These are phyloP conservation scores for Rugalucina vietnamica DNA, from an alignment of 2,888 invertebrate genomes.

Conservation along the genomic window DNA sequence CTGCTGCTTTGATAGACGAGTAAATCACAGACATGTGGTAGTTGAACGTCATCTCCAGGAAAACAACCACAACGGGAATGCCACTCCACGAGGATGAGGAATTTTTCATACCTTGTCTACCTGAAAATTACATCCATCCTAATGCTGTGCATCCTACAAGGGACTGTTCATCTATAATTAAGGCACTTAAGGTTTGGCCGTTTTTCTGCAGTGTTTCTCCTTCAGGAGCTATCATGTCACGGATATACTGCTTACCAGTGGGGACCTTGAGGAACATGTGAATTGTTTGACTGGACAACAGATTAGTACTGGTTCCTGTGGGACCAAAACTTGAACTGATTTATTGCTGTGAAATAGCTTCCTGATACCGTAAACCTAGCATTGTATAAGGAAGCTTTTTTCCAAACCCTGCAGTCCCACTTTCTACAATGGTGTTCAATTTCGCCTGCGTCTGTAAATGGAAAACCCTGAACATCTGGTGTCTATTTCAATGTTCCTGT, in stretches of 20 bases:
- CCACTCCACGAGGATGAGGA: slow-evolving; percentile 45
- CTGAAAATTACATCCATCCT: neutral
- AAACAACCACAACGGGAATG: slow-evolving; percentile 64
- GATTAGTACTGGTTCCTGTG: slow-evolving; percentile 64
- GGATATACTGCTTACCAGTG: slow-evolving; percentile 11
- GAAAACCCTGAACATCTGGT: too few species aligned
- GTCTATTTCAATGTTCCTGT: too few species aligned
- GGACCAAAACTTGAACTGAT: slow-evolving; percentile 61
- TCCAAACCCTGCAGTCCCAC: slow-evolving; percentile 61
- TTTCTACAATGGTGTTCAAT: too few species aligned
- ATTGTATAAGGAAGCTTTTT: slow-evolving; percentile 59
- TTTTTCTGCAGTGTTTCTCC: slow-evolving; percentile 54
- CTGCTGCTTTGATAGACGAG: slow-evolving; percentile 42
- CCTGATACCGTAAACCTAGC: slow-evolving; percentile 51
- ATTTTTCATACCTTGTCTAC: slow-evolving; percentile 5
- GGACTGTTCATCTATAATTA: slow-evolving; percentile 65
- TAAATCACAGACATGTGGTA: slow-evolving; percentile 61
- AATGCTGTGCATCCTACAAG: slow-evolving; percentile 1
- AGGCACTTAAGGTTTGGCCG: slow-evolving; percentile 41
- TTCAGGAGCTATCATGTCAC: slow-evolving; percentile 59
- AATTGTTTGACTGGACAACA: slow-evolving; percentile 59
- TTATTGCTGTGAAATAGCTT: slow-evolving; percentile 44
- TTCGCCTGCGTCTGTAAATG: too few species aligned
- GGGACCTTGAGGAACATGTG: slow-evolving; percentile 63
- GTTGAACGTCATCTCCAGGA: slow-evolving; percentile 63